Conservation (phyloP, 2,113 vertebrate genomes). For the Cebus imitator region DNA sequence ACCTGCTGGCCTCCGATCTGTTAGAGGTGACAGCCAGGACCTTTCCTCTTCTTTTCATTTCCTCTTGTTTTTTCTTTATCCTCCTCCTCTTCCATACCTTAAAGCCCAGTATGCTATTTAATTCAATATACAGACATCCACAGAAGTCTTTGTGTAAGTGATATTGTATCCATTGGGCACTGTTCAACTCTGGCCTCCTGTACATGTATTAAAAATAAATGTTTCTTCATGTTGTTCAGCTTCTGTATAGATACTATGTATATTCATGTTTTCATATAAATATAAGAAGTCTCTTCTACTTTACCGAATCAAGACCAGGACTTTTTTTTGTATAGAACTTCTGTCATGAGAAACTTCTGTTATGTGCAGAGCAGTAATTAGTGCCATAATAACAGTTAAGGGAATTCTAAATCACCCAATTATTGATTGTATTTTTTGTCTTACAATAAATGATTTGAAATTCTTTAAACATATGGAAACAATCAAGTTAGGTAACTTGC, state of each 20-base stretch:
- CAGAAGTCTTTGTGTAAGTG: neutral
- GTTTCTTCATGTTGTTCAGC: neutral
- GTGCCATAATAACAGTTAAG: neutral
- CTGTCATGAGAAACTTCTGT: neutral
- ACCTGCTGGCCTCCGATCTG: neutral
- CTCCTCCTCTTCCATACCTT: neutral
- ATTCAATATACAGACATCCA: neutral
- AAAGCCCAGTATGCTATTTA: neutral
- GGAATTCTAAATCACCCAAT: neutral
- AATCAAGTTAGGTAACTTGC: neutral
- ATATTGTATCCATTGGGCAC: neutral
- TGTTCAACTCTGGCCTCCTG: neutral
- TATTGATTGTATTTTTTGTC: neutral
- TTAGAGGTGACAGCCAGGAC: neutral
- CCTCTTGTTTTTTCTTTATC: neutral
- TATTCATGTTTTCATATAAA: constrained; percentile 19
- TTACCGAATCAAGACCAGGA: neutral
- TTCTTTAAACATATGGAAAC: neutral
- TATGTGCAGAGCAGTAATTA: neutral
- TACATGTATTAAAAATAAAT: constrained; percentile 8
- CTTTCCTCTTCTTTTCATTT: neutral
- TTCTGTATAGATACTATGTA: neutral
- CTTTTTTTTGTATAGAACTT: constrained; percentile 15
- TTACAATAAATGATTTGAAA: constrained; percentile 19
- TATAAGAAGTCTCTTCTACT: neutral